Percentiles rank a stretch among this genome's conserved stretches.
Conservation (phyloP, 1,140 invertebrate genomes). For the Kradibia gibbosae region DNA sequence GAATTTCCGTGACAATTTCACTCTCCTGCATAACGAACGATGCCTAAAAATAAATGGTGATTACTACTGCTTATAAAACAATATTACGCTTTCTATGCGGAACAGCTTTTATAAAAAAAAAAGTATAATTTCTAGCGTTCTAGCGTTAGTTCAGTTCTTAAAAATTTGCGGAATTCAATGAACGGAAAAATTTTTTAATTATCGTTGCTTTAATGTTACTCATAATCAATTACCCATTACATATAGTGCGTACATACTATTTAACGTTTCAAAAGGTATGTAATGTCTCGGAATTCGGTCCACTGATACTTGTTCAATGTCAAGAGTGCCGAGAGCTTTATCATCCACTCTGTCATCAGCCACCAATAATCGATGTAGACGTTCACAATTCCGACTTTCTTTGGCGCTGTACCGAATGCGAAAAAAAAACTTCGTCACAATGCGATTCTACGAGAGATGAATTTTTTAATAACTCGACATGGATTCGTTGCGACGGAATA, state of each 20-base stretch:
- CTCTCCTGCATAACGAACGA: too few relatives aligned
- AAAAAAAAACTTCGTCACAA: conserved; percentile 29
- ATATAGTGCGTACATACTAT: not conserved
- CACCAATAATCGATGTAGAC: conserved; percentile 57
- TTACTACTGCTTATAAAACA: too few relatives aligned
- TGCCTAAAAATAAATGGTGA: too few relatives aligned
- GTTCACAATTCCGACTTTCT: conserved; percentile 58
- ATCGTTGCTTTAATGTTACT: too few relatives aligned
- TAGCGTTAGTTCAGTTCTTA: too few relatives aligned
- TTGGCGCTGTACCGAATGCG: conserved; percentile 58
- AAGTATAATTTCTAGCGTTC: too few relatives aligned
- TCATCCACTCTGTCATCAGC: conserved; percentile 61
- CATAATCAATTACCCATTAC: too few relatives aligned
- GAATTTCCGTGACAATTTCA: too few relatives aligned
- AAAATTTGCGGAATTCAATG: too few relatives aligned
- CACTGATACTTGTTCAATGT: conserved; percentile 60
- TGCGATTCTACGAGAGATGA: not conserved
- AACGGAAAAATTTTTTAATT: too few relatives aligned
- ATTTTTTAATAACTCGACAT: not conserved
- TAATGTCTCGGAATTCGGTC: conserved; percentile 59
- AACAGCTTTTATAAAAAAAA: too few relatives aligned
- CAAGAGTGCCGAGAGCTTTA: conserved; percentile 60
- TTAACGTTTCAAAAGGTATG: conserved; percentile 57
- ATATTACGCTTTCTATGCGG: too few relatives aligned
- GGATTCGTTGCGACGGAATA: not conserved